Percentiles rank a stretch among this genome's conserved stretches.
Evolutionary conservation across 2,113 vertebrate genomes (phyloP).

Genomic region (Anoura caudifer): DNA sequence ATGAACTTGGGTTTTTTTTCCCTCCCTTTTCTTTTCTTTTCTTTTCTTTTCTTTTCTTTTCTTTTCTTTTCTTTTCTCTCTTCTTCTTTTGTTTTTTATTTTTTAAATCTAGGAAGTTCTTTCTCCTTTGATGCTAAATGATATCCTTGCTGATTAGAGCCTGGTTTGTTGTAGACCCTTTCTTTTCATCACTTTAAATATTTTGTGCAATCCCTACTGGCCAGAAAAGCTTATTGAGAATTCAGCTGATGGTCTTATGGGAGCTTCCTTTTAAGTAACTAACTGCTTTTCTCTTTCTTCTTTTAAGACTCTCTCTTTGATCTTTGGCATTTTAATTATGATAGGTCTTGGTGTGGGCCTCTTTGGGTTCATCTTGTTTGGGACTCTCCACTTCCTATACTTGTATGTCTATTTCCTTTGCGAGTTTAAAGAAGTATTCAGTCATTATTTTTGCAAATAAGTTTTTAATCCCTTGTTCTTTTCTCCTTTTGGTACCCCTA

Average conservation of each 20-base stretch:
- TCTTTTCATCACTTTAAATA: neutral
- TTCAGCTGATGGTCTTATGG: too few species aligned
- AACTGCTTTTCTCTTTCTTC: neutral
- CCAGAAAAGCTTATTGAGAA: too few species aligned
- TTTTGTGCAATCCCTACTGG: too few species aligned
- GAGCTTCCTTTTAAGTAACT: neutral
- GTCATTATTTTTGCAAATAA: neutral
- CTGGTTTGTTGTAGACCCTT: neutral
- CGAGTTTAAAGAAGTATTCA: neutral
- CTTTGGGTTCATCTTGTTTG: neutral
- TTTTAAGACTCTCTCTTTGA: neutral
- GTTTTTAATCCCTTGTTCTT: neutral
- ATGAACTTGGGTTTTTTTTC: neutral
- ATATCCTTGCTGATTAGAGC: neutral
- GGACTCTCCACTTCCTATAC: neutral
- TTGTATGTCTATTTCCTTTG: neutral
- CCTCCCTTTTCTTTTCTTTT: too few species aligned
- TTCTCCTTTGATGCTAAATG: neutral
- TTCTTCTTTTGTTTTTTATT: neutral
- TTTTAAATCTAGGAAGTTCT: neutral
- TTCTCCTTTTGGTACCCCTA: neutral
- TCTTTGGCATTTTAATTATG: neutral
- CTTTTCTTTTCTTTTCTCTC: too few species aligned
- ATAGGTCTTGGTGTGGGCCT: neutral
- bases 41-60: too few species aligned